Percentiles rank a stretch among this genome's conserved stretches.
phyloP scores from a whole-genome alignment of 2,888 invertebrate genomes.

The Phragmatobia fuliginosa region DNA sequence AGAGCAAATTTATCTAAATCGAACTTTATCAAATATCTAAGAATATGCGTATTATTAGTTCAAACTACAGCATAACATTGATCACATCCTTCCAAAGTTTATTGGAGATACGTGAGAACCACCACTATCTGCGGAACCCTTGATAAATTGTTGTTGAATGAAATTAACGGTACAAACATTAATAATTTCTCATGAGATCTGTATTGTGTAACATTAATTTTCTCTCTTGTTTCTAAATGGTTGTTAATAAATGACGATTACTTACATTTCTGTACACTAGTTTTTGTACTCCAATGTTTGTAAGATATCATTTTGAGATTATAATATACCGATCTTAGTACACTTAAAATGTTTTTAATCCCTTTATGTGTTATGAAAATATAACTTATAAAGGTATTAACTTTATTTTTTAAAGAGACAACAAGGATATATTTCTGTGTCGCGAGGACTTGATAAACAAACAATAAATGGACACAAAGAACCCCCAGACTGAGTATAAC shows the following conservation, averaged over 20 bases:
- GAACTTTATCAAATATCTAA: conserved; percentile 4
- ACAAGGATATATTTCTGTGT: too few species aligned
- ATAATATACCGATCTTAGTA: not conserved
- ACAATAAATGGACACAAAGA: too few species aligned
- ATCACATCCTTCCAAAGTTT: conserved; percentile 50
- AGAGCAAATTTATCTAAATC: not conserved
- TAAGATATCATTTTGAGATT: not conserved
- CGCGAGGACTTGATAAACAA: too few species aligned
- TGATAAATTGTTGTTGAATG: conserved; percentile 59
- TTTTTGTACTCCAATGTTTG: conserved; percentile 1
- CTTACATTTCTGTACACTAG: conserved; percentile 17
- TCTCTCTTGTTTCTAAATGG: conserved; percentile 36
- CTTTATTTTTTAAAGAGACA: too few species aligned
- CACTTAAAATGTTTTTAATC: not conserved
- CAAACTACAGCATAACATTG: conserved; percentile 34
- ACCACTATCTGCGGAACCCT: conserved; percentile 27
- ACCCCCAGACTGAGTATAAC: too few species aligned
- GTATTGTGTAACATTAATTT: conserved; percentile 37
- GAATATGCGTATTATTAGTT: conserved; percentile 12
- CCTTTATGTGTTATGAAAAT: too few species aligned
- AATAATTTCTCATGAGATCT: conserved; percentile 64
- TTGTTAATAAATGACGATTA: conserved; percentile 30
- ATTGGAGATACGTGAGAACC: conserved; percentile 49
- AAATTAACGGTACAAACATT: conserved; percentile 65
- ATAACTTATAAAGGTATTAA: too few species aligned